Conservation (phyloP, 2,797 vertebrate species). For the Hozukius guyotensis region DNA sequence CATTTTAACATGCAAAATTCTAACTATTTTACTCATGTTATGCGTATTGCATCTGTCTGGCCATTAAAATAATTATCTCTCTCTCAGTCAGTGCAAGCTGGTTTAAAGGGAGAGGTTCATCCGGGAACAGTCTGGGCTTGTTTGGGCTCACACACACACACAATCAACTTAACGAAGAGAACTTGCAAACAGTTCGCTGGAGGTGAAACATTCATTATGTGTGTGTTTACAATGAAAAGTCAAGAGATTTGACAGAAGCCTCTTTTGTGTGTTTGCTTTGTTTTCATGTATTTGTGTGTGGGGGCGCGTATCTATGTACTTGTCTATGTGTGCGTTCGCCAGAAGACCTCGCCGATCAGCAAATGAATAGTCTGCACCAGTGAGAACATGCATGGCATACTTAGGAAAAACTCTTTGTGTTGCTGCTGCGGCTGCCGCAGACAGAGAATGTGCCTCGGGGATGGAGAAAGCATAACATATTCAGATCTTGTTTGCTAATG, state of each 20-base stretch:
- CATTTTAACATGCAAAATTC: background rate
- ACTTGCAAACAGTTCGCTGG: slow-evolving; percentile 6
- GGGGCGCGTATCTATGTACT: background rate
- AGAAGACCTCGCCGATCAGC: slow-evolving; percentile 31
- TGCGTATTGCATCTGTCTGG: background rate
- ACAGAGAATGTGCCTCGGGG: slow-evolving; percentile 72
- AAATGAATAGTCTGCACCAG: slow-evolving; percentile 61
- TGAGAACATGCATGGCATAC: slow-evolving; percentile 75
- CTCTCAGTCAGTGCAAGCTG: slow-evolving; percentile 27
- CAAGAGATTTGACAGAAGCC: background rate
- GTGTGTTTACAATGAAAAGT: slow-evolving; percentile 10
- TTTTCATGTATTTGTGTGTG: slow-evolving; percentile 6
- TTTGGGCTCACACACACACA: slow-evolving; percentile 42
- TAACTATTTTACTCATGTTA: background rate
- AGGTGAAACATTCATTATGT: slow-evolving; percentile 13
- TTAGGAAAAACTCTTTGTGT: slow-evolving; percentile 48
- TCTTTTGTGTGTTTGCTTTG: slow-evolving; percentile 10
- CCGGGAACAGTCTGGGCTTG: slow-evolving; percentile 59
- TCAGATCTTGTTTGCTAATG: slow-evolving; percentile 54
- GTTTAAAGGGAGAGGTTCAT: slow-evolving; percentile 36
- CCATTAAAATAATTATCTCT: slow-evolving; percentile 2
- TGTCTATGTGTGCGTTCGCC: slow-evolving; percentile 41
- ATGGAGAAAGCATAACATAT: slow-evolving; percentile 43
- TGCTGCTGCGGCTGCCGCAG: slow-evolving; percentile 21
- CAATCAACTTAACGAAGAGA: slow-evolving; percentile 23